Evolutionary conservation across 2,888 invertebrate species (phyloP).

Genomic region (Cataglyphis altisquamis): DNA sequence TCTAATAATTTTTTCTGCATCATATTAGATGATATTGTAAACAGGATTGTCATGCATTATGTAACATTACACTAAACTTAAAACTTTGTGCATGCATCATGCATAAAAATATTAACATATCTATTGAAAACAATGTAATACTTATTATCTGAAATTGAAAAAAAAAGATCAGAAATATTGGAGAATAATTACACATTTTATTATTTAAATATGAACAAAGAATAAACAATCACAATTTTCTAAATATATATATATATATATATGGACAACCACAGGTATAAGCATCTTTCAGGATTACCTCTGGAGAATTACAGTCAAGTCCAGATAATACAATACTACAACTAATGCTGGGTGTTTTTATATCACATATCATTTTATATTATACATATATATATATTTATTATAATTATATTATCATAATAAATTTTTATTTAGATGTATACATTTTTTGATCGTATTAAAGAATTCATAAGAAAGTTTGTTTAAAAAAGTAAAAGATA

Average conservation of each 20-base stretch:
- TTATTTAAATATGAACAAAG: slow-evolving; percentile 64
- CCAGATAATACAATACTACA: slow-evolving; percentile 49
- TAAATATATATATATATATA: slow-evolving; percentile 54
- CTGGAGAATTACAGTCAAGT: slow-evolving; percentile 48
- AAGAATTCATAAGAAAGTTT: slow-evolving; percentile 40
- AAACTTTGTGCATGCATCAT: slow-evolving; percentile 6
- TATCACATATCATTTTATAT: slow-evolving; percentile 3
- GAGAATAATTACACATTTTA: slow-evolving; percentile 58
- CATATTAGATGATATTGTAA: neutral
- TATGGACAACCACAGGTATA: slow-evolving; percentile 12
- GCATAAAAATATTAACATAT: neutral
- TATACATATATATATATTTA: slow-evolving; percentile 44
- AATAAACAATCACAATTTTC: slow-evolving; percentile 52
- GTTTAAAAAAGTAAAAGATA: neutral
- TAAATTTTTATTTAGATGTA: slow-evolving; percentile 33
- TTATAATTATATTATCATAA: slow-evolving; percentile 24
- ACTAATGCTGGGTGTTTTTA: slow-evolving; percentile 34
- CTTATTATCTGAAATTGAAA: neutral
- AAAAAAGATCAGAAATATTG: slow-evolving; percentile 1
- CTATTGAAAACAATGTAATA: neutral
- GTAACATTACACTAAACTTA: neutral
- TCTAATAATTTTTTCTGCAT: neutral
- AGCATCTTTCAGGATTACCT: slow-evolving; percentile 34
- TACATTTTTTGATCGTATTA: slow-evolving; percentile 20
- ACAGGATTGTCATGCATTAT: neutral